Percentiles rank a stretch among this genome's conserved stretches.
Conservation (phyloP, 2,113 vertebrate genomes). For the Erinaceus europaeus region DNA sequence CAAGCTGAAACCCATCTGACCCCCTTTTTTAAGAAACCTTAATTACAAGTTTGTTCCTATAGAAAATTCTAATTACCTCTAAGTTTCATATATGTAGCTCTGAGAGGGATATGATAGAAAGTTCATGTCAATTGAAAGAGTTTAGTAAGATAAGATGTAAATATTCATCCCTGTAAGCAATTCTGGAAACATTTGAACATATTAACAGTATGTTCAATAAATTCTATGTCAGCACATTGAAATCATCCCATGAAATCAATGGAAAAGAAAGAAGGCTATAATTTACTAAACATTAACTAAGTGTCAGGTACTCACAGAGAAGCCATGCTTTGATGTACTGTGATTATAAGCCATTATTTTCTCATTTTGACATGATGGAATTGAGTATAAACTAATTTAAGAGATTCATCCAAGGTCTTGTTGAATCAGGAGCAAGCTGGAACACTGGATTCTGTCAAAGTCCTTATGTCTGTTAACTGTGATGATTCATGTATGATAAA, state of each 20-base stretch:
- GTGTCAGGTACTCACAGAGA: neutral
- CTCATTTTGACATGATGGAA: neutral
- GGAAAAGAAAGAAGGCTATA: neutral
- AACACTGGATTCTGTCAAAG: neutral
- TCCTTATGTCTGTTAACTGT: accelerated
- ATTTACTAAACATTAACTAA: neutral
- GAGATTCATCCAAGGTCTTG: too few relatives aligned
- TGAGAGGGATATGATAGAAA: neutral
- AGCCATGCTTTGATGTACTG: accelerated
- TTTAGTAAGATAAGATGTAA: accelerated
- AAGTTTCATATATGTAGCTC: neutral
- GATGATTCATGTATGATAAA: accelerated
- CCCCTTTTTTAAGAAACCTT: too few relatives aligned
- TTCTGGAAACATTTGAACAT: neutral
- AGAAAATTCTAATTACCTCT: neutral
- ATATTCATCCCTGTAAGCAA: neutral
- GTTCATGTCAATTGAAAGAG: neutral
- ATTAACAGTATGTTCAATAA: neutral
- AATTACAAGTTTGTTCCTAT: neutral
- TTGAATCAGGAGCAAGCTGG: accelerated
- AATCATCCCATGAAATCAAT: neutral
- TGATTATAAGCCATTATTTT: neutral
- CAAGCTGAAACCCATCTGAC: too few relatives aligned
- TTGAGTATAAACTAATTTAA: neutral
- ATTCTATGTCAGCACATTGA: neutral